A percentile compares a stretch with the other conserved stretches of the same genome.
phyloP scores from a whole-genome alignment of 1,140 invertebrate species.

The Neodiprion pinetum region DNA sequence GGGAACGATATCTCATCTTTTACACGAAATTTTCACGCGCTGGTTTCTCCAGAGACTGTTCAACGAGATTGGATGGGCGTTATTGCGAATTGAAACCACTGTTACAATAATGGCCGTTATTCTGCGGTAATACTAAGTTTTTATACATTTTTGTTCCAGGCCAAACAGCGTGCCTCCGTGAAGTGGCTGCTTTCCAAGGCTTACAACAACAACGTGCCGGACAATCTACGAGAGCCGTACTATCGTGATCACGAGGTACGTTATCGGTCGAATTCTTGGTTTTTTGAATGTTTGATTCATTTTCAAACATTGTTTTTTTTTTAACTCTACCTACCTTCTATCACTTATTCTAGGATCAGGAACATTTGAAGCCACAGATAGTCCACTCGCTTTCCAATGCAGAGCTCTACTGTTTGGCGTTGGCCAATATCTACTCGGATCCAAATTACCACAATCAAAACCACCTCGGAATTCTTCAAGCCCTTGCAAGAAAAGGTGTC shows the following conservation, averaged over 20 bases:
- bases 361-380: conserved; percentile 93
- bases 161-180: conserved; percentile 95
- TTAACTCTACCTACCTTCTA: no score
- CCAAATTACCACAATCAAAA: conserved; percentile 94
- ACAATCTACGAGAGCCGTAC: conserved; percentile 92
- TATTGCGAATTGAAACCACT: no score
- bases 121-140: no score
- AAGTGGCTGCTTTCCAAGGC: conserved; percentile 98
- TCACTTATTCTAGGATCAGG: conserved; percentile 75
- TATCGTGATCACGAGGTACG: conserved; percentile 93
- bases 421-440: conserved; percentile 96
- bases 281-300: neutral
- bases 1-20: no score
- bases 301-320: conserved; percentile 16
- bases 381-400: conserved; percentile 91
- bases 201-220: conserved; percentile 94
- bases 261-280: neutral
- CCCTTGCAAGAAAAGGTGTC: conserved; percentile 89
- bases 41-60: no score
- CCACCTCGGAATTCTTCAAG: conserved; percentile 93
- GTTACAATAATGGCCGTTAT: no score
- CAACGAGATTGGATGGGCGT: no score
- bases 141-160: conserved; percentile 70
- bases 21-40: no score
- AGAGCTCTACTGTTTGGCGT: conserved; percentile 93